Evolutionary conservation across 2,888 invertebrate species (phyloP), one percentile per base, ranked within the genome.

Genomic region (Myopa tessellatipennis): DNA sequence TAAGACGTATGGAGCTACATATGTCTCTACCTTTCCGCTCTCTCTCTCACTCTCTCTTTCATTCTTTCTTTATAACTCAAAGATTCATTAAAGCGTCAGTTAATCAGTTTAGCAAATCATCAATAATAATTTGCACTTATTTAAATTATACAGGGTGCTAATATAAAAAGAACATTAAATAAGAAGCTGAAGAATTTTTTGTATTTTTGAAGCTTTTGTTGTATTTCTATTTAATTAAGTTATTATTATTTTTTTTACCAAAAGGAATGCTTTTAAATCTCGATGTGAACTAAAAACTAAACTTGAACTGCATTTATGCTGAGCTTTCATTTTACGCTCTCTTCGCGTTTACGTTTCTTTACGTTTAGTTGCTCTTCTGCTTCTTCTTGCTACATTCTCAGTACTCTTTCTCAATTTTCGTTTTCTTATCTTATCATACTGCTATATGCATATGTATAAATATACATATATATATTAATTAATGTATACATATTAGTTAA

Each of bases 111-210:
- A 52, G 38, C 34, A 70, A 70, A 38, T 34, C 16, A 70, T 55
- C 36, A 55, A 36, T 36, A 70, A 70, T 70, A 70, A 70, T 70
- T 34, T 18, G 55, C 12, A 8, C 55, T 55, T 16, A 36, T 70
- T 14, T 6, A 36, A 70, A 36, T 70, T 34, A 36, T 70, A 70
- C 52, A 70, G 70, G 36, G 55, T 55, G 55, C 52, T 26, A 4
- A 26, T 55, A 52, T 3, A 6, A 14, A 55, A 36, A 26, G 3
- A 14, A 50, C 3, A 50, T 8, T 50, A 14, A 50, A 50, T 10
- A 8, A 8, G 50, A 50, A 50, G 10, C 14, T 50, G 1, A 8
- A 50, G 50, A 26, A 26, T 26, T 26, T 1, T 26, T 26, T 26
- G 26, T 26, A 26, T 26, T 26, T 26, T 1, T 26, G 26, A 26